phyloP scores from a whole-genome alignment of 2,113 vertebrate genomes.

The Acrocephalus kingi region DNA sequence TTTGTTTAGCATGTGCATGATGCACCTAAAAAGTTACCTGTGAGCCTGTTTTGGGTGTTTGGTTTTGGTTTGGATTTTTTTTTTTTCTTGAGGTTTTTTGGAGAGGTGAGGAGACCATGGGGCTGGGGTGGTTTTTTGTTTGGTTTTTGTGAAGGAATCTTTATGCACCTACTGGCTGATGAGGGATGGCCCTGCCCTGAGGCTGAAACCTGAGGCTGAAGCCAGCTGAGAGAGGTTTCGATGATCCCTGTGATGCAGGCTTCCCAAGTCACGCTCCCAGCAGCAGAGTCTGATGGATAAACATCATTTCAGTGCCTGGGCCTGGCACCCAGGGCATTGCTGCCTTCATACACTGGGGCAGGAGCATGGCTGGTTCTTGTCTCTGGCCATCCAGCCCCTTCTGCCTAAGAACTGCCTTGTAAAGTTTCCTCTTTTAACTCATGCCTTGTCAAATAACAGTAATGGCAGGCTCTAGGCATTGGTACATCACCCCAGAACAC shows the following conservation, averaged over 20 bases:
- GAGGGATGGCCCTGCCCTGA: neutral
- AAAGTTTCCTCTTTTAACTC: neutral
- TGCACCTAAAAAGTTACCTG: neutral
- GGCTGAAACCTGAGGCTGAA: neutral
- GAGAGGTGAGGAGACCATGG: no score
- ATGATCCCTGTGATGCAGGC: fast-evolving
- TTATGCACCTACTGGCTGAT: neutral
- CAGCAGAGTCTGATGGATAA: neutral
- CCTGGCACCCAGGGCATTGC: neutral
- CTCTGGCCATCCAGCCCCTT: neutral
- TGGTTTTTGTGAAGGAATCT: neutral
- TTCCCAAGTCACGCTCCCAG: neutral
- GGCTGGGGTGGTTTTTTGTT: neutral
- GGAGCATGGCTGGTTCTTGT: fast-evolving
- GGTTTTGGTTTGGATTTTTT: neutral
- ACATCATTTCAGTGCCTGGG: neutral
- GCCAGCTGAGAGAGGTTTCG: neutral
- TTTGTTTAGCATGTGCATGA: neutral
- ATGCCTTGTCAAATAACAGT: neutral
- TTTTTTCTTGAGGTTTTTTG: neutral
- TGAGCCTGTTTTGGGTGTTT: neutral
- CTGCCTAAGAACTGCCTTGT: no score
- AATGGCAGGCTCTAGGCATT: neutral
- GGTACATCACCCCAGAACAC: neutral
- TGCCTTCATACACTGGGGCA: neutral